A percentile compares a stretch with the other conserved stretches of the same genome.
Evolutionary conservation across 1,140 invertebrate species (phyloP).

Genomic region (Batillaria attramentaria): DNA sequence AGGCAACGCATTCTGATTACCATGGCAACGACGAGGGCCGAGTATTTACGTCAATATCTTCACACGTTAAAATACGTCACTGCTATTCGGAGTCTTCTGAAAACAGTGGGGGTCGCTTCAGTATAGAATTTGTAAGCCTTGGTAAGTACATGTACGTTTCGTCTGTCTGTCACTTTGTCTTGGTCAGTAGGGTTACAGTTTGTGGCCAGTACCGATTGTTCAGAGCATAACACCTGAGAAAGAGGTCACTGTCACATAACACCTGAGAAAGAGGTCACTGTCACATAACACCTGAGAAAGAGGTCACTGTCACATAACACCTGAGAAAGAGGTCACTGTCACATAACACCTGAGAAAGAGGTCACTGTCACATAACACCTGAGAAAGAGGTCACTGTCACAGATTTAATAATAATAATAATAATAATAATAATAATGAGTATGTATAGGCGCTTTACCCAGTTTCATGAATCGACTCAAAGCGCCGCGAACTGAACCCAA

Average conservation of each 20-base stretch:
- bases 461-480: no score
- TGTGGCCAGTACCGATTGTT: background rate
- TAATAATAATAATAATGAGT: no score
- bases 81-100: conserved; percentile 55
- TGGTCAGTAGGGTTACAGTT: background rate
- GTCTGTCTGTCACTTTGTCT: background rate
- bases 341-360: no score
- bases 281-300: background rate
- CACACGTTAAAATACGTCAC: conserved; percentile 58
- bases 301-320: background rate
- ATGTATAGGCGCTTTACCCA: no score
- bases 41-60: conserved; percentile 60
- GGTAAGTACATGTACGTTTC: conserved; percentile 48
- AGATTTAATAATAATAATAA: no score
- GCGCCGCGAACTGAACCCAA: no score
- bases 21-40: conserved; percentile 44
- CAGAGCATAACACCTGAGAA: background rate
- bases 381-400: no score
- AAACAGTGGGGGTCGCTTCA: conserved; percentile 59
- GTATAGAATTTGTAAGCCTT: conserved; percentile 58
- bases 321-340: no score
- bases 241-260: background rate
- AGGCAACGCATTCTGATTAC: conserved; percentile 54
- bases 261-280: background rate
- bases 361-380: no score